Evolutionary conservation across 2,113 vertebrate species (phyloP).

Genomic region (Labeo catla): DNA sequence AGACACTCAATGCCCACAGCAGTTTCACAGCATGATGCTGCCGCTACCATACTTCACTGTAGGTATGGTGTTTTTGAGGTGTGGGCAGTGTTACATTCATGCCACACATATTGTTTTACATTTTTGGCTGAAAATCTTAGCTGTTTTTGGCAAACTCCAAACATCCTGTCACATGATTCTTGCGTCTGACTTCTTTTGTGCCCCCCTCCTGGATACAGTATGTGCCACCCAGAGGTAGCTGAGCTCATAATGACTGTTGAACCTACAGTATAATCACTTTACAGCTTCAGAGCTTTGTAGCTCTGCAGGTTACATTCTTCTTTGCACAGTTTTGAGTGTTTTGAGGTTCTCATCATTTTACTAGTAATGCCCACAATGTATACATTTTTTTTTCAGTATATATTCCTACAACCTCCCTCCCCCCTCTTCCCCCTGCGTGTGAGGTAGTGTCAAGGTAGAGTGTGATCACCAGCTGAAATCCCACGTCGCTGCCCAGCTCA

Average conservation of each 20-base stretch:
- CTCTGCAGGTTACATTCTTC: background rate
- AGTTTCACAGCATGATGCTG: conserved; percentile 12
- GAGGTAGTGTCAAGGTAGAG: conserved; percentile 50
- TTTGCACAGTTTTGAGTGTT: background rate
- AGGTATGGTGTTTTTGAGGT: background rate
- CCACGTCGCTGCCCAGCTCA: conserved; percentile 54
- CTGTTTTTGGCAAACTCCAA: conserved; percentile 19
- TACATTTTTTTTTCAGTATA: background rate
- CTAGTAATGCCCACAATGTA: background rate
- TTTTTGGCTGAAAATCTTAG: background rate
- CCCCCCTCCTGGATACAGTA: background rate
- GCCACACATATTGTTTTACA: conserved; percentile 1
- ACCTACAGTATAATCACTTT: conserved; percentile 7
- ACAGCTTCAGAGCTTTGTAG: background rate
- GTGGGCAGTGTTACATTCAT: conserved; percentile 1
- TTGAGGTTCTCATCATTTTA: background rate
- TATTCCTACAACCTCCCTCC: background rate
- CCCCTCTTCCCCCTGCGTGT: background rate
- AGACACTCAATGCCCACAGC: background rate
- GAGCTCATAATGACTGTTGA: background rate
- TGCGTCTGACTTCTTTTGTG: background rate
- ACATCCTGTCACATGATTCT: conserved; percentile 25
- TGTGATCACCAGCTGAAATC: conserved; percentile 62
- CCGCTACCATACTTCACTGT: background rate
- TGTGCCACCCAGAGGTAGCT: background rate